These are phyloP conservation scores for Macropus fuliginosus DNA, from an alignment of 2,797 vertebrate genomes.

Conservation along the genomic window DNA sequence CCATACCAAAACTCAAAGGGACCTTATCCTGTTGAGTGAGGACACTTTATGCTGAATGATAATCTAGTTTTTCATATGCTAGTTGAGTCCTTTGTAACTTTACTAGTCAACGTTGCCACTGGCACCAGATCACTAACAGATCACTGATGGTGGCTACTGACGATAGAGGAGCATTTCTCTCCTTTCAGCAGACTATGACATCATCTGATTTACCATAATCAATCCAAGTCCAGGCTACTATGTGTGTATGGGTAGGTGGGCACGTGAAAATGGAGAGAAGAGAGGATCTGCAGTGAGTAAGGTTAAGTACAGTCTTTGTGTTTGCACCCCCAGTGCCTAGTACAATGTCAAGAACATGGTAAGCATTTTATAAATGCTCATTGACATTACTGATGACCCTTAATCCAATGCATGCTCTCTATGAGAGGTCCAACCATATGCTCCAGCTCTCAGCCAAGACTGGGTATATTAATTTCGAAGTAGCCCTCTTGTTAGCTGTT, in stretches of 20 bases:
- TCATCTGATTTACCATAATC: not conserved
- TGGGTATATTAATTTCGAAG: not conserved
- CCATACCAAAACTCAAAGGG: not conserved
- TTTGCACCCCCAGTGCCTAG: not conserved
- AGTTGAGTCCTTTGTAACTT: not conserved
- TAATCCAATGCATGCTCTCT: not conserved
- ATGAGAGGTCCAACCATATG: not conserved
- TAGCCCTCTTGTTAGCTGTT: not conserved
- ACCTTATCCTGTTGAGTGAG: not conserved
- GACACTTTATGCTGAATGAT: not conserved
- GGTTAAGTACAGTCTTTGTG: not conserved
- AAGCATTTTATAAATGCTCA: not conserved
- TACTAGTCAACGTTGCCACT: not conserved
- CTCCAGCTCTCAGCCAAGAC: not conserved
- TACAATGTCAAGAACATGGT: not conserved
- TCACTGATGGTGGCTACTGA: not conserved
- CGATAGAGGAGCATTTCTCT: not conserved
- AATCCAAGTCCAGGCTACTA: not conserved
- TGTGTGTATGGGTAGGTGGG: not conserved
- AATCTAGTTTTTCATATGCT: not conserved
- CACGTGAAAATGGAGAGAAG: not conserved
- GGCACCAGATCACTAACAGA: not conserved
- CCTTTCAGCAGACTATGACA: not conserved
- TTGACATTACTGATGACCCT: not conserved
- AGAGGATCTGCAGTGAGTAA: not conserved